These are phyloP conservation scores for Agrypnia vestita DNA, from an alignment of 1,140 invertebrate genomes.

Conservation along the genomic window DNA sequence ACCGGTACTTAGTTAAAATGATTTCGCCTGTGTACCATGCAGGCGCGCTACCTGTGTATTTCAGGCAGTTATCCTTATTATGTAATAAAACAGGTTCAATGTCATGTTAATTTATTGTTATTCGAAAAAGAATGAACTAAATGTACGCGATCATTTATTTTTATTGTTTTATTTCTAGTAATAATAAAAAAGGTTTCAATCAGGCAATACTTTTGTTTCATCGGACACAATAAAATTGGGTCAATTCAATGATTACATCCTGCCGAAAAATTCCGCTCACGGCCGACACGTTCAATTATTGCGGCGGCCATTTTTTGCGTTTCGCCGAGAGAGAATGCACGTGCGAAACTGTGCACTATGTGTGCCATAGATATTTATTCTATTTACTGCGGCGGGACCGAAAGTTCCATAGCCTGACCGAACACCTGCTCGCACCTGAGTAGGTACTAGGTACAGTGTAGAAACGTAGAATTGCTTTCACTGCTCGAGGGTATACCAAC, in stretches of 20 bases:
- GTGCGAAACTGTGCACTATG: neutral
- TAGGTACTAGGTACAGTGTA: neutral
- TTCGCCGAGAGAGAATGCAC: neutral
- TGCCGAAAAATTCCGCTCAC: neutral
- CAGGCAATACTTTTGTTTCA: constrained; percentile 7
- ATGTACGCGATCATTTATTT: no score
- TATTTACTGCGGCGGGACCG: neutral
- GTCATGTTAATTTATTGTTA: no score
- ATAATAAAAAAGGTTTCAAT: no score
- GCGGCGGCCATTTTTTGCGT: constrained; percentile 1
- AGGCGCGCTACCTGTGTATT: no score
- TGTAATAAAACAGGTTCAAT: no score
- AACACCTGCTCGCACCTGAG: constrained; percentile 20
- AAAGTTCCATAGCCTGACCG: neutral
- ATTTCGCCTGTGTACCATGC: no score
- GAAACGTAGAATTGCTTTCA: constrained; percentile 2
- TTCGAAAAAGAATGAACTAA: no score
- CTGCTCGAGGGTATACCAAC: constrained; percentile 9
- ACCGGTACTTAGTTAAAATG: no score
- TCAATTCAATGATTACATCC: constrained; percentile 11
- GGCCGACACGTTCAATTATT: neutral
- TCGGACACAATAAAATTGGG: constrained; percentile 8
- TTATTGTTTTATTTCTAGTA: no score
- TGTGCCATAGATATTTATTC: constrained; percentile 7
- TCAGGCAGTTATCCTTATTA: no score